Evolutionary conservation across 2,113 vertebrate species (phyloP).

Genomic region (Apistogramma diplotaenia): DNA sequence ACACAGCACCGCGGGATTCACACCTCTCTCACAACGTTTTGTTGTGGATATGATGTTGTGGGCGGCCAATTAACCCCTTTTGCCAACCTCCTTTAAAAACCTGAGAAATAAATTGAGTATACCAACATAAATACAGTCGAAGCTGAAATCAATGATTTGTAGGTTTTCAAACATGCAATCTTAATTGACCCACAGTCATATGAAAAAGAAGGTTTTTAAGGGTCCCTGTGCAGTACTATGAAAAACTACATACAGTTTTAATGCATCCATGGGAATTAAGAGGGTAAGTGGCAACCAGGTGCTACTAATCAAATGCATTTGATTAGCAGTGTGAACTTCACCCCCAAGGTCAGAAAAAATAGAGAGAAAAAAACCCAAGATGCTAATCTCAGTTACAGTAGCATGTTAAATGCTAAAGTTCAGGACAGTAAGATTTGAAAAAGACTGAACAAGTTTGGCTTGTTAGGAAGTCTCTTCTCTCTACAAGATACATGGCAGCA

Average conservation of each 20-base stretch:
- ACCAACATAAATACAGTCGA: background rate
- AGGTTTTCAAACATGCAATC: background rate
- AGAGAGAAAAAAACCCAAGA: accelerated
- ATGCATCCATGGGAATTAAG: background rate
- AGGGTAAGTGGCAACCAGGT: background rate
- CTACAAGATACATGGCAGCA: background rate
- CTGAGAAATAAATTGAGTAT: background rate
- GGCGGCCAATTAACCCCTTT: slow-evolving; percentile 30
- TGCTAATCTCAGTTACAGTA: background rate
- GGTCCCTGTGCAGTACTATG: background rate
- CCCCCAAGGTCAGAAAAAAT: background rate
- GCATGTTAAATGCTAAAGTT: background rate
- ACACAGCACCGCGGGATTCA: slow-evolving; percentile 20
- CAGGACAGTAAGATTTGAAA: background rate
- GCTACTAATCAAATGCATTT: background rate
- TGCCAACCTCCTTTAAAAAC: slow-evolving; percentile 16
- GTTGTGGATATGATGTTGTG: slow-evolving; percentile 18
- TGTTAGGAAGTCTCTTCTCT: background rate
- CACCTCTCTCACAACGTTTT: slow-evolving; percentile 16
- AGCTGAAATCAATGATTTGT: background rate
- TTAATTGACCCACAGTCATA: background rate
- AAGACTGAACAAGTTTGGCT: background rate
- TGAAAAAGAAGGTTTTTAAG: background rate
- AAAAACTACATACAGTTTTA: background rate
- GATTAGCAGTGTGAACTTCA: background rate